These are phyloP conservation scores for Bufo bufo DNA, from an alignment of 2,113 vertebrate genomes.

Conservation along the genomic window DNA sequence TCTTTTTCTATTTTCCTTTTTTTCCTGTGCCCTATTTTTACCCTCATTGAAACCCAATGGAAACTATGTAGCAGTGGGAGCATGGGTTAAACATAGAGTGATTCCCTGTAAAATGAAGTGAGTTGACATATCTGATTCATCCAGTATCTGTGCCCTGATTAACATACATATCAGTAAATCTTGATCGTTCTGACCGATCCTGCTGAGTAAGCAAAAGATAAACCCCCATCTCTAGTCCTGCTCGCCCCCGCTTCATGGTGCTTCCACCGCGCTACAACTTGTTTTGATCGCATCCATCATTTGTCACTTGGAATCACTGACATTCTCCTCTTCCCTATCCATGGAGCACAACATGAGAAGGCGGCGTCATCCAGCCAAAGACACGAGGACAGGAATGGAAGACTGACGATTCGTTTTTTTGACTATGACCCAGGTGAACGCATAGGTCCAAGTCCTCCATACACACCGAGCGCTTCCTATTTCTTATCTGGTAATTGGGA, in stretches of 20 bases:
- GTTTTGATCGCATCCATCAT: neutral
- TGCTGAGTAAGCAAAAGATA: too few relatives aligned
- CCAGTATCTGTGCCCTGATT: too few relatives aligned
- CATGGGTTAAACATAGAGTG: too few relatives aligned
- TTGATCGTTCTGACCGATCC: too few relatives aligned
- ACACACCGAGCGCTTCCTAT: neutral
- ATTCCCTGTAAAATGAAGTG: too few relatives aligned
- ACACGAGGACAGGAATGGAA: neutral
- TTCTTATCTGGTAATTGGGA: neutral
- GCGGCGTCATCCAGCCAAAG: neutral
- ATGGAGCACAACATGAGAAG: neutral
- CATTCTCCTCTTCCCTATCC: neutral
- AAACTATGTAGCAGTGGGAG: too few relatives aligned
- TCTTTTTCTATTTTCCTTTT: too few relatives aligned
- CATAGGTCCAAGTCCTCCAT: neutral
- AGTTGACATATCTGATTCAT: too few relatives aligned
- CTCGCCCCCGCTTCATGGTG: neutral
- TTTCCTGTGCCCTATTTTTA: too few relatives aligned
- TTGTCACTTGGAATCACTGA: neutral
- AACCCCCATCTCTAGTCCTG: neutral
- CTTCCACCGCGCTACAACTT: neutral
- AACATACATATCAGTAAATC: too few relatives aligned
- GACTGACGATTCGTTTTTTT: neutral
- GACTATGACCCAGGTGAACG: neutral
- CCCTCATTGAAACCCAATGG: too few relatives aligned